Conservation (phyloP, 1,140 invertebrate genomes). For the Whitmania pigra region DNA sequence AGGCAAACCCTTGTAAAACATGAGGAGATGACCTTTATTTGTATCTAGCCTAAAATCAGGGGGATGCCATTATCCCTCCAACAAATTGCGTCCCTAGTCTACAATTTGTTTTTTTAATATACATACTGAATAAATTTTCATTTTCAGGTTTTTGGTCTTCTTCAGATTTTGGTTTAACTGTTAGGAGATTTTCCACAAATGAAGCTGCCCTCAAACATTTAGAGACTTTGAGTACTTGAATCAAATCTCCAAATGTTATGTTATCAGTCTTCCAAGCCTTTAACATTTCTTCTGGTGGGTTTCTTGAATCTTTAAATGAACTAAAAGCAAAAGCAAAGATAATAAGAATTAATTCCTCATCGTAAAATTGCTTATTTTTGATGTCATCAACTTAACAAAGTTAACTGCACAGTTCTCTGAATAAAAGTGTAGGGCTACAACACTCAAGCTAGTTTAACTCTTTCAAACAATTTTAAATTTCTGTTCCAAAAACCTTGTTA, state of each 20-base stretch:
- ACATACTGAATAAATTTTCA: background rate
- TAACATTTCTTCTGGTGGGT: background rate
- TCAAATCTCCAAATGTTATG: constrained; percentile 8
- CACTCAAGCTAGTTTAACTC: background rate
- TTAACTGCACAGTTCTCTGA: background rate
- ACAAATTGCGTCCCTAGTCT: no score
- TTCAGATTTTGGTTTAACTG: background rate
- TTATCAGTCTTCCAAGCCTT: constrained; percentile 5
- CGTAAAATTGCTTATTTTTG: no score
- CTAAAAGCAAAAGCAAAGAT: background rate
- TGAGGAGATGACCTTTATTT: no score
- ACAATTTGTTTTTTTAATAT: background rate
- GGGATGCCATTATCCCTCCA: no score
- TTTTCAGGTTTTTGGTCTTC: background rate
- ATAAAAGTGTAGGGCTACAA: background rate
- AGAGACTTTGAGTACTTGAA: background rate
- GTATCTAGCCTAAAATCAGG: no score
- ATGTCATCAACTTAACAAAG: background rate
- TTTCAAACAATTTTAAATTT: background rate
- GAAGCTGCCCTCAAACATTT: background rate
- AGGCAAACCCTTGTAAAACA: no score
- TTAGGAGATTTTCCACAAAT: background rate
- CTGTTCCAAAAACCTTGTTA: background rate
- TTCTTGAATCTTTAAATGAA: background rate
- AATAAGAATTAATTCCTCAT: no score